Percentiles rank a stretch among this genome's conserved stretches.
Conservation (phyloP, 2,888 invertebrate genomes). For the Taphrorychus bicolor region DNA sequence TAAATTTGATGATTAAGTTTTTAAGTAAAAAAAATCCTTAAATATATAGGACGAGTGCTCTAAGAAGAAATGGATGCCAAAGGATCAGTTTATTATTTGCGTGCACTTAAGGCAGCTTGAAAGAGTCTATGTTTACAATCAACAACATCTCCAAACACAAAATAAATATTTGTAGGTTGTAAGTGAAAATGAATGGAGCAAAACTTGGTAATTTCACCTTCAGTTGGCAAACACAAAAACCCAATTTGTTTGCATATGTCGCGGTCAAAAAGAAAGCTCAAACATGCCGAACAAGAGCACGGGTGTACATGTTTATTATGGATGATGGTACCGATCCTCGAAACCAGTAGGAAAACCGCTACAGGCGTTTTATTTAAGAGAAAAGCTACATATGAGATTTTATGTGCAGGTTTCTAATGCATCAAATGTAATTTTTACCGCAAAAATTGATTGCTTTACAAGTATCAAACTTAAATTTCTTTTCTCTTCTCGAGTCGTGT, state of each 20-base stretch:
- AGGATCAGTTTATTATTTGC: too few species aligned
- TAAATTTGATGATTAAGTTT: background rate
- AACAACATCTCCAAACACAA: background rate
- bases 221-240: constrained; percentile 4
- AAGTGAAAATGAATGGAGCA: background rate
- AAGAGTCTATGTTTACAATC: background rate
- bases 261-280: constrained; percentile 18
- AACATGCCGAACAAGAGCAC: constrained; percentile 6
- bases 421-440: too few species aligned
- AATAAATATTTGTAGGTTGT: background rate
- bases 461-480: too few species aligned
- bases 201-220: constrained; percentile 1
- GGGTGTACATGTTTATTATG: constrained; percentile 4
- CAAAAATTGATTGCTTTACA: too few species aligned
- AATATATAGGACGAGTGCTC: too few species aligned
- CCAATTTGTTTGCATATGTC: constrained; percentile 8
- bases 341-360: constrained; percentile 9
- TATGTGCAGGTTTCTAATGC: background rate
- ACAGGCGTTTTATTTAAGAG: background rate
- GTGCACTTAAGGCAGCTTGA: too few species aligned
- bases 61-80: background rate
- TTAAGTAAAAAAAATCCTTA: too few species aligned
- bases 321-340: background rate
- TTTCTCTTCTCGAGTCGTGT: too few species aligned
- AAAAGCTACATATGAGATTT: background rate